Evolutionary conservation across 2,797 vertebrate genomes (phyloP).

Genomic region (Channa striata): DNA sequence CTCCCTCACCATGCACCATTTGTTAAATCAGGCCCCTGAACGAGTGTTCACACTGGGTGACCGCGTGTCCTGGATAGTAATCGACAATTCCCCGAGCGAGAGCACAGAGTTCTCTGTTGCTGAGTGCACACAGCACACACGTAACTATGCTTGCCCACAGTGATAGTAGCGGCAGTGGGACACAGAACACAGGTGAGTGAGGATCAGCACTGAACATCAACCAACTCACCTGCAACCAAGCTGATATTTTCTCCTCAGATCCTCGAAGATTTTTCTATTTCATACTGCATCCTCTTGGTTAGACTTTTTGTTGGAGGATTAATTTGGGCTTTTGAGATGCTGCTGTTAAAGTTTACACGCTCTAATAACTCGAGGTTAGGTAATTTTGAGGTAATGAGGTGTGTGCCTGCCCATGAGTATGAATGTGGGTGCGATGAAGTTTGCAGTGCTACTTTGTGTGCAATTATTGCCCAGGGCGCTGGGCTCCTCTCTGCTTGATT

Average conservation of each 20-base stretch:
- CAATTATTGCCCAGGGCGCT: constrained; percentile 36
- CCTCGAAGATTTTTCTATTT: constrained; percentile 33
- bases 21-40: constrained; percentile 58
- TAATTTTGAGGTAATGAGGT: constrained; percentile 64
- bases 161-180: constrained; percentile 75
- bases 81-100: constrained; percentile 68
- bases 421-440: constrained; percentile 39
- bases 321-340: constrained; percentile 35
- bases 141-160: constrained; percentile 82
- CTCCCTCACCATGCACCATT: constrained; percentile 44
- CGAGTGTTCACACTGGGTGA: constrained; percentile 67
- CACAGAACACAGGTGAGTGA: constrained; percentile 84
- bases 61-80: constrained; percentile 72
- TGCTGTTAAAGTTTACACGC: constrained; percentile 56
- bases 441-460: constrained; percentile 30
- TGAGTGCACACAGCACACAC: constrained; percentile 47
- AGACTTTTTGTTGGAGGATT: constrained; percentile 31
- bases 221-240: background rate
- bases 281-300: constrained; percentile 24
- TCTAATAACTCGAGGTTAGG: constrained; percentile 65
- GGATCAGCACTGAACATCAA: constrained; percentile 34
- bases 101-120: constrained; percentile 56
- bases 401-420: constrained; percentile 32
- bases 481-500: constrained; percentile 61
- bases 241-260: constrained; percentile 7